phyloP scores from a whole-genome alignment of 2,113 vertebrate species.

The Melanostigma gelatinosum region DNA sequence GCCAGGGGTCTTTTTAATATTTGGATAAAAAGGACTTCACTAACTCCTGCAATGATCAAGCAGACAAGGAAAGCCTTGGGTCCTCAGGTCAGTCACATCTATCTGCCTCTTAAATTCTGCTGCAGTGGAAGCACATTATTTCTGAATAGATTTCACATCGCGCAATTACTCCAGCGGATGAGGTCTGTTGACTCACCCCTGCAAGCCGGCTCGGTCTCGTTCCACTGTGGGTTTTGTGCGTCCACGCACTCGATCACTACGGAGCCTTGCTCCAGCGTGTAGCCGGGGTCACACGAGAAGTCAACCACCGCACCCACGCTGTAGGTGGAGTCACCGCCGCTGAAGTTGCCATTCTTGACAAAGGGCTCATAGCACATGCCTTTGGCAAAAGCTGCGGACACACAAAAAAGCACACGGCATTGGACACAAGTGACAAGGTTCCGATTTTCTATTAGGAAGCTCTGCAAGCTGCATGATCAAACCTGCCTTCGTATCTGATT shows the following conservation, averaged over 20 bases:
- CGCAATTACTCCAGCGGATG: slow-evolving; percentile 30
- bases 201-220: slow-evolving; percentile 96
- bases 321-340: slow-evolving; percentile 88
- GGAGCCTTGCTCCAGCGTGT: slow-evolving; percentile 97
- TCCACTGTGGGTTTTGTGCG: slow-evolving; percentile 93
- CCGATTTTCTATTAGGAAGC: neutral
- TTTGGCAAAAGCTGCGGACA: slow-evolving; percentile 88
- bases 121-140: slow-evolving; percentile 29
- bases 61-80: slow-evolving; percentile 48
- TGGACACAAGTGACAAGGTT: neutral
- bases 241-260: slow-evolving; percentile 95
- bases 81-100: slow-evolving; percentile 44
- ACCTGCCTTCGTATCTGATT: slow-evolving; percentile 92
- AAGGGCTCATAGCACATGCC: slow-evolving; percentile 97
- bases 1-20: slow-evolving; percentile 58
- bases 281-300: slow-evolving; percentile 94
- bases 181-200: slow-evolving; percentile 84
- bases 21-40: slow-evolving; percentile 53
- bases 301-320: slow-evolving; percentile 91
- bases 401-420: neutral
- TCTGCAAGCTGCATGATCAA: neutral
- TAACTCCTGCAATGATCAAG: slow-evolving; percentile 53
- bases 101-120: slow-evolving; percentile 34
- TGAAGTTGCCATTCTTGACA: slow-evolving; percentile 98
- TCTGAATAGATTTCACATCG: slow-evolving; percentile 36